phyloP scores from a whole-genome alignment of 1,140 invertebrate species.

The Heliconius hermathena region DNA sequence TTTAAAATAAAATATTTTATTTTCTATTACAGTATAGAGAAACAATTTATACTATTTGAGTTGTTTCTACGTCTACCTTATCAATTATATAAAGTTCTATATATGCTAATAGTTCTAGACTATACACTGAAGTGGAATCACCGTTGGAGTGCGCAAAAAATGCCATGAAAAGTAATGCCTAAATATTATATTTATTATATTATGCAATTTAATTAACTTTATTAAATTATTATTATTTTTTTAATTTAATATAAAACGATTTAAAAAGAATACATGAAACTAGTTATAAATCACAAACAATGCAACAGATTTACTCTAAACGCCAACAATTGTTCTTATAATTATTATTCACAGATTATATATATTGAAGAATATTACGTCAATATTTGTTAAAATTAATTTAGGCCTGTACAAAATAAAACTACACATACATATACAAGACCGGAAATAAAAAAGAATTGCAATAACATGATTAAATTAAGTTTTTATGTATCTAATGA shows the following conservation, averaged over 20 bases:
- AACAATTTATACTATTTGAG: conserved; percentile 8
- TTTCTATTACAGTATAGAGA: neutral
- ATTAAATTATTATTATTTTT: neutral
- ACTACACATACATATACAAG: conserved; percentile 15
- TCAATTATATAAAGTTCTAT: conserved; percentile 16
- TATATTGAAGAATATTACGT: neutral
- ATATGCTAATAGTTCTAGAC: conserved; percentile 26
- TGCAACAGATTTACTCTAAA: neutral
- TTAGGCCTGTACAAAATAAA: conserved; percentile 25
- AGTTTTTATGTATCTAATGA: neutral
- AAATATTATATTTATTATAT: neutral
- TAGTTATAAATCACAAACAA: conserved; percentile 2
- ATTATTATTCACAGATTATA: conserved; percentile 13
- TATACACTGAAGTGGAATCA: conserved; percentile 24
- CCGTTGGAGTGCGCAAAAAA: conserved; percentile 28
- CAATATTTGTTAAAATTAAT: neutral
- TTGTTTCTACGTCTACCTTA: conserved; percentile 26
- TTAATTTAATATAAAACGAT: neutral
- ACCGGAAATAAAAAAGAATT: neutral
- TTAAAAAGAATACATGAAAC: conserved; percentile 9
- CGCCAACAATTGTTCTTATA: conserved; percentile 1
- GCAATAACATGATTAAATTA: neutral
- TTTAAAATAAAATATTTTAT: neutral
- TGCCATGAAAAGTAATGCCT: neutral
- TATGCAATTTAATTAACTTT: neutral